A percentile compares a stretch with the other conserved stretches of the same genome.
phyloP scores from a whole-genome alignment of 2,797 vertebrate genomes.

The Melopsittacus undulatus region DNA sequence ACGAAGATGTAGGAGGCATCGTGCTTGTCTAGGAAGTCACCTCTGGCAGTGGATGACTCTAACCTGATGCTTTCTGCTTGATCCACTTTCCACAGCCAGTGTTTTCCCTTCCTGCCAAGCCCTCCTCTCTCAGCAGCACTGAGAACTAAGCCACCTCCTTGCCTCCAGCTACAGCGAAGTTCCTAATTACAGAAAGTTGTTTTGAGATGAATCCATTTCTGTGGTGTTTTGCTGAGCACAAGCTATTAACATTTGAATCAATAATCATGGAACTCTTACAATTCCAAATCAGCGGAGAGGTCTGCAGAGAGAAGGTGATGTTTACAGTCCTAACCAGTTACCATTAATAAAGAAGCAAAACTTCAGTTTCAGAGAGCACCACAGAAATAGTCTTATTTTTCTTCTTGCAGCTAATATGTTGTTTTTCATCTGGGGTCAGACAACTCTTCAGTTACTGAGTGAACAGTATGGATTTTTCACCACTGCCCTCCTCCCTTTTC shows the following conservation, averaged over 20 bases:
- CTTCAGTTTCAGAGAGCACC: background rate
- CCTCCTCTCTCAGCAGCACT: background rate
- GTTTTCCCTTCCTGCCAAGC: background rate
- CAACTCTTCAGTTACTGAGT: background rate
- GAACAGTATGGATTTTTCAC: conserved; percentile 54
- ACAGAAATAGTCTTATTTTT: background rate
- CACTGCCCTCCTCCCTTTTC: background rate
- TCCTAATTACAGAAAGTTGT: background rate
- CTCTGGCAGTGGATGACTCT: background rate
- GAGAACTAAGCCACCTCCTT: background rate
- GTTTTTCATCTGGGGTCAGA: background rate
- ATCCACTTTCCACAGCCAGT: background rate
- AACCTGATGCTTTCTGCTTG: background rate
- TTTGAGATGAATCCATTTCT: background rate
- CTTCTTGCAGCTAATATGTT: background rate
- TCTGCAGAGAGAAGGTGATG: background rate
- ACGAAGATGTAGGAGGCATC: background rate
- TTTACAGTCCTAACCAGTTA: background rate
- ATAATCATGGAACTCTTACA: conserved; percentile 7
- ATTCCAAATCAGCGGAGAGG: background rate
- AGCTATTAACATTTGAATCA: background rate
- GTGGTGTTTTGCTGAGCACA: background rate
- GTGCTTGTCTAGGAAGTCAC: background rate
- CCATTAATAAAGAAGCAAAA: background rate
- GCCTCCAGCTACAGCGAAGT: background rate